phyloP scores from a whole-genome alignment of 2,797 vertebrate genomes.

The Clarias platycephalus region DNA sequence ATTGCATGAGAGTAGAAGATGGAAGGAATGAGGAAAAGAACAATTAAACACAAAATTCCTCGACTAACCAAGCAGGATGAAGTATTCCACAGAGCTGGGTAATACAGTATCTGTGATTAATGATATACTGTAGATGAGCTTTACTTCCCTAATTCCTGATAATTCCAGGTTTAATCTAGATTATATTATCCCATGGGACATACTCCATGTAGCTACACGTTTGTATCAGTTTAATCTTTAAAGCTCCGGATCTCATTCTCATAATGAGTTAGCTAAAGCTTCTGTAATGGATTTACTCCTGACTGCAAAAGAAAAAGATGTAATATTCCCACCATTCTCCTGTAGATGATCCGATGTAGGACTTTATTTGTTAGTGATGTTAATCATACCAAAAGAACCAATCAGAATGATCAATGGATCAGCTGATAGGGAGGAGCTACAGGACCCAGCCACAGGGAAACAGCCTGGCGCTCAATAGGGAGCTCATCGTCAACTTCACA shows the following conservation, averaged over 20 bases:
- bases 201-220: not conserved
- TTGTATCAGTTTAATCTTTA: slow-evolving; percentile 12
- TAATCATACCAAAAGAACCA: not conserved
- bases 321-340: no score
- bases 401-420: not conserved
- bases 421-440: not conserved
- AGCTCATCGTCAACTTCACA: not conserved
- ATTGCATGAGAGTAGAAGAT: not conserved
- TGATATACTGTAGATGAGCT: not conserved
- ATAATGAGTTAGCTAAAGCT: not conserved
- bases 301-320: not conserved
- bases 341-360: not conserved
- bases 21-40: not conserved
- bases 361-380: not conserved
- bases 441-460: not conserved
- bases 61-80: not conserved
- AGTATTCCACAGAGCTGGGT: not conserved
- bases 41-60: not conserved
- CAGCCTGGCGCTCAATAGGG: not conserved
- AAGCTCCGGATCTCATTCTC: not conserved
- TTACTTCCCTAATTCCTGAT: not conserved
- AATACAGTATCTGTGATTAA: slow-evolving; percentile 13
- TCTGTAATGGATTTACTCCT: not conserved
- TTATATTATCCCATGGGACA: not conserved
- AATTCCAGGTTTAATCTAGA: slow-evolving; percentile 18